Base-by-base conservation (phyloP, 2,797 vertebrate genomes). In the Microctenopoma stevenorrisi region DNA sequence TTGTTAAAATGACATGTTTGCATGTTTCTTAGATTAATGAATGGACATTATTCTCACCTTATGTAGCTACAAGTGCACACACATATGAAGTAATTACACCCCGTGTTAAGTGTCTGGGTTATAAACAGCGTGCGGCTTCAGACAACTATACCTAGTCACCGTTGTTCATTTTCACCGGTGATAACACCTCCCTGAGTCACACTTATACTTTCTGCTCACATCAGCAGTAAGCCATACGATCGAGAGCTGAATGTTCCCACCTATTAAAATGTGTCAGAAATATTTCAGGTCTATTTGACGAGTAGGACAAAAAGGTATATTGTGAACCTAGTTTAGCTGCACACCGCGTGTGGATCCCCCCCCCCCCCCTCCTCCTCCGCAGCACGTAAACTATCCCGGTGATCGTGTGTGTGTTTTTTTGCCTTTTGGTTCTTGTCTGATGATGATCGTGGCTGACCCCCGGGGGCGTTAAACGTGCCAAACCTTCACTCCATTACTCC, bases 401-500 rank as follows among this genome's bases (percentile, higher is more conserved):
- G 62, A 65, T 48, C 22, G 2, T 65, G 61, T 35, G 61, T 35
- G 22, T 26, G 40, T 65, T 56, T 58, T 65, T 68, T 37, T 55
- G 52, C 16, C 52, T 78, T 67, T 52, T 64, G 64, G 38, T 80
- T 88, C 78, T 72, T 68, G 59, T 84, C 69, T 85, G 86, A 87
- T 69, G 87, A 85, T 85, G 84, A 86, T 87, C 66, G 53, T 33
- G 61, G 72, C 61, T 83, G 83, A 92, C 85, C 86, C 22, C 76
- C 12, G 78, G 76, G 83, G 88, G 86, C 67, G 70, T 84, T 26
- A 59, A 83, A 82, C 70, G 54, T 79, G 83, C 79, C 60, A 49
- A 86, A 88, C 87, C 84, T 78, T 85, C 75, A 62, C 84, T 86
- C 81, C 11, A 62, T 89, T 81, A 69, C 90, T 85, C 74, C 83